A percentile compares a stretch with the other conserved stretches of the same genome.
Conservation (phyloP, 2,888 invertebrate species). For the Patella depressa region DNA sequence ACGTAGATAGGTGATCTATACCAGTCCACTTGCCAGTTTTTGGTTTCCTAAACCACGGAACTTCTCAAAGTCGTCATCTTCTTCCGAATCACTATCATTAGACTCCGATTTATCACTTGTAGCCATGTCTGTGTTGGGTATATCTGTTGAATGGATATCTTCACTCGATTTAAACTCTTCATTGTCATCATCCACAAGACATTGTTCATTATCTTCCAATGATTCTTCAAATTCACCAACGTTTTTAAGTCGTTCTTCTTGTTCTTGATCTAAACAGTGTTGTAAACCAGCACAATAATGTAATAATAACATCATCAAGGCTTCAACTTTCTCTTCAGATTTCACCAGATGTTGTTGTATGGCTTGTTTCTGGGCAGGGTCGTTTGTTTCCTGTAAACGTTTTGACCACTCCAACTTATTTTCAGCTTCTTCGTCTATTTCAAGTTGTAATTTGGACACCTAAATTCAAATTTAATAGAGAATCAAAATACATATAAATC, state of each 20-base stretch:
- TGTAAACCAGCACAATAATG: conserved; percentile 96
- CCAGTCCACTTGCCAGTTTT: neutral
- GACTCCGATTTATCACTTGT: neutral
- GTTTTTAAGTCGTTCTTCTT: conserved; percentile 50
- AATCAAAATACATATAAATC: conserved; percentile 8
- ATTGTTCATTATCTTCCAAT: conserved; percentile 11
- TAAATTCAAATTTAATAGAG: conserved; percentile 62
- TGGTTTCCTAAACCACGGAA: neutral
- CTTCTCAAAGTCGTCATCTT: neutral
- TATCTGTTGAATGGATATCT: conserved; percentile 27
- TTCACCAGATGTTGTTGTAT: conserved; percentile 73
- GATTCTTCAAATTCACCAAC: conserved; percentile 18
- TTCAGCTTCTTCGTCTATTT: conserved; percentile 81
- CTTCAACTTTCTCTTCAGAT: conserved; percentile 89
- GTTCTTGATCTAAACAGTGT: conserved; percentile 78
- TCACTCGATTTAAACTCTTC: conserved; percentile 39
- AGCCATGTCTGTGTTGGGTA: neutral
- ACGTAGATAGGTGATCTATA: no score
- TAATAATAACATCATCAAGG: conserved; percentile 91
- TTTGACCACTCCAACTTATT: conserved; percentile 73
- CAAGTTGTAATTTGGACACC: conserved; percentile 83
- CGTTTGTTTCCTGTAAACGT: conserved; percentile 28
- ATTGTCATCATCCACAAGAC: conserved; percentile 25
- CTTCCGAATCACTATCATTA: neutral
- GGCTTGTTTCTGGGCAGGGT: conserved; percentile 53